These are phyloP conservation scores for Streptopelia turtur DNA, from an alignment of 2,797 vertebrate genomes.

Conservation along the genomic window DNA sequence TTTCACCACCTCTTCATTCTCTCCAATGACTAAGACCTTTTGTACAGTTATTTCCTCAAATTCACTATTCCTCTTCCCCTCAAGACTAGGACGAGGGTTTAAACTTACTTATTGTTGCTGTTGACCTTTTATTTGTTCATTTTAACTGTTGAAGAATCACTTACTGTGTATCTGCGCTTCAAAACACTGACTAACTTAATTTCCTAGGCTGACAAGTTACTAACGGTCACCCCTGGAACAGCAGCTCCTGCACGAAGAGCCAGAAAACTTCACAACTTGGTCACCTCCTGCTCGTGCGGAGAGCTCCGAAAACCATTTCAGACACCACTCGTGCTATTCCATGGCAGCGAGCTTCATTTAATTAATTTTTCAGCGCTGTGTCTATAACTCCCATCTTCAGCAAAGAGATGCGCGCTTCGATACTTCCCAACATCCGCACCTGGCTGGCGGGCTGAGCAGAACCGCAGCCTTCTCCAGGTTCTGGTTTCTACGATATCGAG, in stretches of 20 bases:
- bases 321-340: background rate
- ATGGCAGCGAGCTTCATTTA: background rate
- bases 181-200: background rate
- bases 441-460: background rate
- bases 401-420: background rate
- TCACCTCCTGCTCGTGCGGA: background rate
- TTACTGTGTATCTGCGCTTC: background rate
- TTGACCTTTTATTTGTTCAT: background rate
- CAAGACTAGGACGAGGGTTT: background rate
- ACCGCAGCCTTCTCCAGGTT: background rate
- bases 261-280: background rate
- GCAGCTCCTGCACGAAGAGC: background rate
- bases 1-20: background rate
- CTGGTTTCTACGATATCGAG: rapidly evolving
- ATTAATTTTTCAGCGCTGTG: background rate
- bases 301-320: constrained; percentile 1
- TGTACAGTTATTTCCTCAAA: background rate
- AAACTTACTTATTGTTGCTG: background rate
- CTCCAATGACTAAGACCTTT: background rate
- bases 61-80: background rate
- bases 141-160: background rate
- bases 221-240: background rate
- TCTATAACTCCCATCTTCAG: background rate
- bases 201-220: background rate
- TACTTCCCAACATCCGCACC: background rate